A percentile compares a stretch with the other conserved stretches of the same genome.
These are phyloP conservation scores for Mizuhopecten yessoensis DNA, from an alignment of 1,140 invertebrate genomes.

Conservation along the genomic window DNA sequence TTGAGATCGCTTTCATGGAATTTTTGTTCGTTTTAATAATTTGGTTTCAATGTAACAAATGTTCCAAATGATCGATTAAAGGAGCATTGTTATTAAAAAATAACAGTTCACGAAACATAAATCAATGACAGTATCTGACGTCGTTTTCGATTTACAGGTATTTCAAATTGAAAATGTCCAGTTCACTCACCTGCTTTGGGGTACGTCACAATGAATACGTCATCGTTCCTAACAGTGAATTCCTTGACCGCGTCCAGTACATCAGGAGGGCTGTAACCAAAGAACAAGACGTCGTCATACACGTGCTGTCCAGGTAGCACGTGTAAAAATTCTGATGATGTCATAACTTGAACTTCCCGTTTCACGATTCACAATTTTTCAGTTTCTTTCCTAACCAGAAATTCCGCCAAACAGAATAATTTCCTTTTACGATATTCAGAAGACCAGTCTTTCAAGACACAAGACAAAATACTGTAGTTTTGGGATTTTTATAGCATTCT, in stretches of 20 bases:
- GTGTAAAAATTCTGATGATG: conserved; percentile 11
- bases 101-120: background rate
- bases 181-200: conserved; percentile 80
- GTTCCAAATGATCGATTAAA: background rate
- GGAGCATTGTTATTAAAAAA: background rate
- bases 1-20: no score
- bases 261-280: conserved; percentile 76
- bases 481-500: no score
- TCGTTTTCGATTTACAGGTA: no score
- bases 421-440: background rate
- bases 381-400: background rate
- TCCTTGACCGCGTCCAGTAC: conserved; percentile 75
- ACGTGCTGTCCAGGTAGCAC: conserved; percentile 76
- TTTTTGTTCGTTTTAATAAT: no score
- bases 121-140: background rate
- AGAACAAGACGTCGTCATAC: conserved; percentile 79
- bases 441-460: no score
- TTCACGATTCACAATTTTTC: background rate
- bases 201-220: conserved; percentile 83
- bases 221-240: conserved; percentile 78
- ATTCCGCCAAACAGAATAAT: background rate
- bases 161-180: no score
- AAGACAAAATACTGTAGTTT: background rate
- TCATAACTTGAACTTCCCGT: background rate
- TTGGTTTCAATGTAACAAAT: no score